Percentiles rank a stretch among this genome's conserved stretches.
phyloP scores from a whole-genome alignment of 2,797 vertebrate genomes.

The Catharus ustulatus region DNA sequence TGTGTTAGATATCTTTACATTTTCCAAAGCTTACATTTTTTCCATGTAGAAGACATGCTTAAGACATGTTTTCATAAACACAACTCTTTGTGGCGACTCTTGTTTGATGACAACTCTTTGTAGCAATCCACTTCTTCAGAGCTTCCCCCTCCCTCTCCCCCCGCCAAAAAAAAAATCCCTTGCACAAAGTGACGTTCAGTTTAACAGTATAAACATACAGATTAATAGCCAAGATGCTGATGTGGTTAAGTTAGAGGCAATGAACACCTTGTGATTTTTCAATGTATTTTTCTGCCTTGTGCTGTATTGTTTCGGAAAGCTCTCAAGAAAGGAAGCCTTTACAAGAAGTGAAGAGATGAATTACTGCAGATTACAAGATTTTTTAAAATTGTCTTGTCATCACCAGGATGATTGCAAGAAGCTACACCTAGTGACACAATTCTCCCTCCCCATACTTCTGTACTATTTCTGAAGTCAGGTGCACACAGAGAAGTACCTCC shows the following conservation, averaged over 20 bases:
- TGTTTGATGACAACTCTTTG: neutral
- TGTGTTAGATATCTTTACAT: neutral
- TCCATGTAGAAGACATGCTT: neutral
- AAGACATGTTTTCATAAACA: neutral
- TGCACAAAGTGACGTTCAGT: neutral
- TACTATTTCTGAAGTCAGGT: neutral
- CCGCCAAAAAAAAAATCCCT: neutral
- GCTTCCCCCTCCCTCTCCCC: rapidly evolving
- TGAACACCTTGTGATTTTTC: neutral
- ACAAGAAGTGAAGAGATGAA: neutral
- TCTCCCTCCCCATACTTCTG: neutral
- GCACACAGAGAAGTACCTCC: neutral
- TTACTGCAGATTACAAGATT: neutral
- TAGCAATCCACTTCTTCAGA: neutral
- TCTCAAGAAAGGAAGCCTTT: neutral
- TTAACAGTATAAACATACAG: neutral
- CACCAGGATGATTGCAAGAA: neutral
- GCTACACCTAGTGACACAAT: neutral
- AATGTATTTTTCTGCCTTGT: neutral
- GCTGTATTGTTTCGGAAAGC: neutral
- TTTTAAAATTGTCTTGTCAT: neutral
- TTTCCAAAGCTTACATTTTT: neutral
- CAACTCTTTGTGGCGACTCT: neutral
- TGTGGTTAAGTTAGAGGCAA: neutral
- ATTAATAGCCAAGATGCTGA: neutral